phyloP scores from a whole-genome alignment of 1,140 invertebrate species.

The Ips typographus region DNA sequence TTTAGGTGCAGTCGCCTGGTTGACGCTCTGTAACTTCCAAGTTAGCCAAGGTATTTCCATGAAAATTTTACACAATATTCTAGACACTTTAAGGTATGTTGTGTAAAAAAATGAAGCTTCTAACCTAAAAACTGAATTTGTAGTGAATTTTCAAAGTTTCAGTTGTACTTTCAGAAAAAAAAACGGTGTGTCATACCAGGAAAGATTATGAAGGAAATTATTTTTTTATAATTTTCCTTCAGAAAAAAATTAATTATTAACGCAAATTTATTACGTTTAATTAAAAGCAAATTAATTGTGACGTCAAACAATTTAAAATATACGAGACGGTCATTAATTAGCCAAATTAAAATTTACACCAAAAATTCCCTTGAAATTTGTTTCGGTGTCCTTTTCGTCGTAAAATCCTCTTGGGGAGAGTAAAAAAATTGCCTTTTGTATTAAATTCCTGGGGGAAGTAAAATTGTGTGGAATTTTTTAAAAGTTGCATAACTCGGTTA shows the following conservation, averaged over 20 bases:
- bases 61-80: neutral
- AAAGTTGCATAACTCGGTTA: too few species aligned
- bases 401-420: neutral
- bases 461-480: too few species aligned
- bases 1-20: neutral
- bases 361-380: neutral
- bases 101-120: neutral
- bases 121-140: neutral
- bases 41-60: neutral
- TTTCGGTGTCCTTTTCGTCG: conserved; percentile 1
- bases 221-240: neutral
- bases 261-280: neutral
- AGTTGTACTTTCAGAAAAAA: neutral
- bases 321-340: conserved; percentile 3
- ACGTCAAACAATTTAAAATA: neutral
- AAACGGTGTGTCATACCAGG: neutral
- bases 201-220: neutral
- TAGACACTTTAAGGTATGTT: too few species aligned
- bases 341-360: conserved; percentile 1
- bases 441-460: too few species aligned
- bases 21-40: neutral
- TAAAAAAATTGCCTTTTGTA: too few species aligned
- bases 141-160: neutral
- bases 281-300: neutral
- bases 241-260: neutral